These are phyloP conservation scores for Anguilla obscura DNA, from an alignment of 2,797 vertebrate species.

Conservation along the genomic window DNA sequence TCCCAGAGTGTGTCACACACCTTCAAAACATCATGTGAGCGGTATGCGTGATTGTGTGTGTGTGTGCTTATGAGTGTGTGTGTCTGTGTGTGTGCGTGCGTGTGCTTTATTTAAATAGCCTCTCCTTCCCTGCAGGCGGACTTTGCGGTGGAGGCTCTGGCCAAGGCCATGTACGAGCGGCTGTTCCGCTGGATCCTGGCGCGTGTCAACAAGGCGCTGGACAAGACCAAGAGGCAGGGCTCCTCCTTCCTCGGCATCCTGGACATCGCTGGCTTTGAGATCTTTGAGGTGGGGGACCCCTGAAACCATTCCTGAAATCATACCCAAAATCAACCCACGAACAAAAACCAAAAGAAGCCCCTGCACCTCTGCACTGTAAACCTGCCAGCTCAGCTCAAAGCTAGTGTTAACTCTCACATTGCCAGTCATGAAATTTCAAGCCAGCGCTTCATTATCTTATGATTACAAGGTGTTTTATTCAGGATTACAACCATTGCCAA, in stretches of 20 bases:
- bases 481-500: neutral
- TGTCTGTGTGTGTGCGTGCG: neutral
- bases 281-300: conserved; percentile 82
- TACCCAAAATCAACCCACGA: neutral
- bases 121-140: conserved; percentile 79
- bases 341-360: neutral
- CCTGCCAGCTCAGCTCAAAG: too few species aligned
- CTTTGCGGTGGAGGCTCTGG: conserved; percentile 90
- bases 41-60: neutral
- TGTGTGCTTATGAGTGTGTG: neutral
- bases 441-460: neutral
- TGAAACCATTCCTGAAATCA: neutral
- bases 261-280: conserved; percentile 97
- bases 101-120: neutral
- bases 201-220: conserved; percentile 91
- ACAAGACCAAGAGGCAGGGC: conserved; percentile 94
- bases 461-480: neutral
- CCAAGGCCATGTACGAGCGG: conserved; percentile 91
- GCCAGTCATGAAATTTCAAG: too few species aligned
- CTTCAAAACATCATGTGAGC: neutral
- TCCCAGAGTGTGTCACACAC: neutral
- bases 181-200: conserved; percentile 92
- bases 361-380: too few species aligned
- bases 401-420: too few species aligned
- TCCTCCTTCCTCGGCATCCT: conserved; percentile 96